These are phyloP conservation scores for Spodoptera littoralis DNA, from an alignment of 2,888 invertebrate genomes.

Conservation along the genomic window DNA sequence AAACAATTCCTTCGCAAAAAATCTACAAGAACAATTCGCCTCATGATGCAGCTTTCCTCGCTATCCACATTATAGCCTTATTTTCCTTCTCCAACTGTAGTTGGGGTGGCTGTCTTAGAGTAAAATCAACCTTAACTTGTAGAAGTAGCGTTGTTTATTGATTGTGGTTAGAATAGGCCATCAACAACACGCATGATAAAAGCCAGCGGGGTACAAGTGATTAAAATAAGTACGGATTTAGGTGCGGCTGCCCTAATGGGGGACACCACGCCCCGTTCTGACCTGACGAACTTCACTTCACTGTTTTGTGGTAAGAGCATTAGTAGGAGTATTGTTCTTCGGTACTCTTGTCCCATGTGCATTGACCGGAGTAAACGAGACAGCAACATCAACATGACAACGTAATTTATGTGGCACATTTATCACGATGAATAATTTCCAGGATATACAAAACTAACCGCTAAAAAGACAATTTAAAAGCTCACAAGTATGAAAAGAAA, in stretches of 20 bases:
- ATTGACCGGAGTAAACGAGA: constrained; percentile 32
- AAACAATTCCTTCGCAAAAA: constrained; percentile 53
- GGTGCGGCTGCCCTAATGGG: constrained; percentile 78
- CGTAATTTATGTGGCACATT: constrained; percentile 41
- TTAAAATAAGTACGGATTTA: constrained; percentile 86
- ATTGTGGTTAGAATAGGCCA: constrained; percentile 58
- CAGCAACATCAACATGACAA: constrained; percentile 36
- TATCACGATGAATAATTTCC: constrained; percentile 16
- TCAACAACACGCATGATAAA: constrained; percentile 81
- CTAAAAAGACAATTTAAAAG: not conserved
- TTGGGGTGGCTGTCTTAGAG: constrained; percentile 41
- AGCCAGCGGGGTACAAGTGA: constrained; percentile 81
- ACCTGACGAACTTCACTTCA: constrained; percentile 62
- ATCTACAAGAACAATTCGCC: constrained; percentile 62
- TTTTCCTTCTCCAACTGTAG: constrained; percentile 61
- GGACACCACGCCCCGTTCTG: constrained; percentile 66
- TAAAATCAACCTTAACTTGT: constrained; percentile 55
- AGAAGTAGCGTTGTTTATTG: constrained; percentile 60
- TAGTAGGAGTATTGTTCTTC: constrained; percentile 51
- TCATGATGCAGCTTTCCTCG: constrained; percentile 66
- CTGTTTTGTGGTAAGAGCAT: constrained; percentile 55
- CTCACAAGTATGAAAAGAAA: not conserved
- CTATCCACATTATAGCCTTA: constrained; percentile 66
- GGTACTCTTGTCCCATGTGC: constrained; percentile 22
- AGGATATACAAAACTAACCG: not conserved